Evolutionary conservation across 2,113 vertebrate genomes (phyloP), one percentile per base, ranked within the genome.

Genomic region (Megaceryle torquata): DNA sequence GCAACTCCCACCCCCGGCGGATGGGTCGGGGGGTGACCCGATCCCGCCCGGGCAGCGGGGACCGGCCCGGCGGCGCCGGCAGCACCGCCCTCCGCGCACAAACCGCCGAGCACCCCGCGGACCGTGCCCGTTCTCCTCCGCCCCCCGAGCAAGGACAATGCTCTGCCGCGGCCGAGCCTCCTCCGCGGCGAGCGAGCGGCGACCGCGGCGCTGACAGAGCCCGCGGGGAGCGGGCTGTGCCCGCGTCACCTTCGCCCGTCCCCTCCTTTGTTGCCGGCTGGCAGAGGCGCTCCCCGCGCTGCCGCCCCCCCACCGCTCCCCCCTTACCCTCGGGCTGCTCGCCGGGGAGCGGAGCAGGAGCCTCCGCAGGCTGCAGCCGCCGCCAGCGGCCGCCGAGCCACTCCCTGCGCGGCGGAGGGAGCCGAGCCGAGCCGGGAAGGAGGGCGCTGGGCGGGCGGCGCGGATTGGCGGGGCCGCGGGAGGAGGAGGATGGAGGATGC

Each of bases 311-410:
- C 57, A 33, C 5, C 6, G 46, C 31, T 24, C 37, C 67, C 46
- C n/a, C 60, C 94, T 88, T 94, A 93, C 94, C 96, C 86, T 35
- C 86, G 33, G 13, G 68, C 87, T 44, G 63, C 82, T 43, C 35
- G n/a, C 46, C 35, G 68, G 48, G 39, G 28, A 54, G 61, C 67
- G 13, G 13, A 37, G 57, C 57, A 10, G 41, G 51, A 29, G 25
- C 48, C 80, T 59, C 86, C 70, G 18, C 70, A 37, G 35, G 22
- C 86, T 60, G 91, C 88, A 53, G 77, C 9, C 86, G 37, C 26
- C 24, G 57, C 39, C 54, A 43, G 8, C 72, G 69, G 70, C 78
- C 79, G 83, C 94, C 43, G 63, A 21, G 95, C 90, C 93, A 84
- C 95, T 94, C 96, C 95, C 96, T 89, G 72, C 63, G 83, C 84